Evolutionary conservation across 2,113 vertebrate genomes (phyloP), one percentile per base, ranked within the genome.

Genomic region (Phrynosoma platyrhinos): DNA sequence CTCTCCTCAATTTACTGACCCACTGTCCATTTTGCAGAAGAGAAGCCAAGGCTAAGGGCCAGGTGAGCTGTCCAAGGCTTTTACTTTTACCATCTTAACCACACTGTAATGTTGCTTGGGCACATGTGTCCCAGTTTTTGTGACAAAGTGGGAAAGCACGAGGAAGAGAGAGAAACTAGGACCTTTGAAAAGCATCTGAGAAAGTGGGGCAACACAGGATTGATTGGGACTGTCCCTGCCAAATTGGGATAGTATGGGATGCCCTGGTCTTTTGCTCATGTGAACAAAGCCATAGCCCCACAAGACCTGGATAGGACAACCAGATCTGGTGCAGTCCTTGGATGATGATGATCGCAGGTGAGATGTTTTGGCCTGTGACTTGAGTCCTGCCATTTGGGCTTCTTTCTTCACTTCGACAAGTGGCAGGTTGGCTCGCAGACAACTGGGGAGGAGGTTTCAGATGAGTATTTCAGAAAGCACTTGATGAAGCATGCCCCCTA

Each of bases 381-480:
- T 21, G n/a, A 77, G 12, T 32, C 6, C 32, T 64, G 27, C 25
- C 32, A n/a, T 52, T 20, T 36, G 7, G 12, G 4, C 20, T 16
- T 6, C 40, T 21, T 82, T 32, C 27, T 14, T 21, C 8, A 23
- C 40, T 20, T 64, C 36, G 30, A 68, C 40, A 64, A 52, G 69
- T 76, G 71, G 55, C 79, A 75, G 86, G 25, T 25, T 64, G 52
- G 55, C 58, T 87, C 12, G 9, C 0, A 3, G 55, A 76, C 55
- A 72, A n/a, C 32, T 16, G 13, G 3, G 64, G 52, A 58, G 52
- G 21, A 9, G 53, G 25, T 14, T 16, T 62, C 68, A 81, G 74
- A 87, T 87, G 68, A 87, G 52, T 52, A 87, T 87, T 87, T 87
- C 79, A 87, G 79, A 82, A 52, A 25, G 1, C 79, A 74, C 55